Evolutionary conservation across 2,797 vertebrate species (phyloP), one percentile per base, ranked within the genome.

Genomic region (Brotula barbata): DNA sequence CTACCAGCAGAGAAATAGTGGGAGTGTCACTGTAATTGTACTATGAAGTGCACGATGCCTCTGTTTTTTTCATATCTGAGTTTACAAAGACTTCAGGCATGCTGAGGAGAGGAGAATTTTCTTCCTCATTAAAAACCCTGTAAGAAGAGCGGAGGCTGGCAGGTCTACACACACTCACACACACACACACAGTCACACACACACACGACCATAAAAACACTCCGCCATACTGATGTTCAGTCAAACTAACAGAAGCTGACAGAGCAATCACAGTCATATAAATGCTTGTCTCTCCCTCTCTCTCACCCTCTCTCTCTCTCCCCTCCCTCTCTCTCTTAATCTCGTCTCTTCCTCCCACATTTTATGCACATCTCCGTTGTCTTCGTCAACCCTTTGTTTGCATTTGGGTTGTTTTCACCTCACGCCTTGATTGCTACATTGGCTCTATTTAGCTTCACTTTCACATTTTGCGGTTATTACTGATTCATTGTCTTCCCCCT

Each of bases 51-150:
- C 25, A 19, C 55, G 34, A n/a, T 33, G 14, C 11, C 43, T 50
- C 47, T 49, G 50, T 31, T 55, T 40, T 43, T 58, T 64, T 55
- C 56, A 42, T 48, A 70, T 78, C 54, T 50, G 58, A 84, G 73
- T 74, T 79, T 73, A 73, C 66, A 66, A 50, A 77, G 72, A 76
- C 71, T 71, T 66, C 16, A 28, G 12, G 65, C 48, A 53, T 65
- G 61, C 68, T 10, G 31, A 68, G 65, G 60, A 75, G 75, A 68
- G 64, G n/a, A n/a, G 25, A 75, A 67, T 82, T 68, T 70, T 72
- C 48, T 71, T 72, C 64, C 59, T 81, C 77, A 75, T 84, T 82
- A 81, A 85, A 85, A 85, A 68, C 34, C 19, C 20, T 14, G 67
- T 31, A 49, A 60, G 48, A 63, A 46, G 23, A 53, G 52, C 36